phyloP scores from a whole-genome alignment of 2,113 vertebrate genomes.

The Erinaceus europaeus region DNA sequence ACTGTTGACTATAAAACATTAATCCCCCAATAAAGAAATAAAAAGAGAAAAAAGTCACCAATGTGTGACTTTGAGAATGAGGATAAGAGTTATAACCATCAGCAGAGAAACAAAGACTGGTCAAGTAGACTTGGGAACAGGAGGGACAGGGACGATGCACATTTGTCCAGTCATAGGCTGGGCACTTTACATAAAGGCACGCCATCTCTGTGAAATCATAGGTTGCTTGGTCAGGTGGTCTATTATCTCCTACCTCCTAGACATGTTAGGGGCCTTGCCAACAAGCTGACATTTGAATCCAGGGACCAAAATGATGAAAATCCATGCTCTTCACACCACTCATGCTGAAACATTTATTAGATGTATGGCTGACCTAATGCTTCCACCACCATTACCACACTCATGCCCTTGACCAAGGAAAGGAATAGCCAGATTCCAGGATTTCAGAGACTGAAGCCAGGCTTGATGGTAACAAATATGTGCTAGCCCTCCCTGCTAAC shows the following conservation, averaged over 20 bases:
- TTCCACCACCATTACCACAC: neutral
- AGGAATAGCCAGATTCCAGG: neutral
- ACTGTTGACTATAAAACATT: too few relatives aligned
- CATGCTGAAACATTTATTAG: neutral
- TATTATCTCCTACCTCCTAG: neutral
- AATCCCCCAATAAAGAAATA: too few relatives aligned
- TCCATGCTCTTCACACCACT: neutral
- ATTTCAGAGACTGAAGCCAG: neutral
- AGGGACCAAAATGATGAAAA: neutral
- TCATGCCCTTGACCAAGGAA: neutral
- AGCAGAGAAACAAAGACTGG: neutral
- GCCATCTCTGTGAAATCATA: neutral
- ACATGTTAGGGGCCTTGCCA: neutral
- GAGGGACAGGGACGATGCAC: neutral
- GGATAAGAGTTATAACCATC: neutral
- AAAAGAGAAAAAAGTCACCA: neutral
- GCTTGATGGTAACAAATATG: too few relatives aligned
- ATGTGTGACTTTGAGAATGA: neutral
- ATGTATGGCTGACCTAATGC: neutral
- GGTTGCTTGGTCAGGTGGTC: neutral
- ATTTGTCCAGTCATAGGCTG: fast-evolving
- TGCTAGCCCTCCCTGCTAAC: neutral
- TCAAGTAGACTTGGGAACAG: neutral
- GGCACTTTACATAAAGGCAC: neutral
- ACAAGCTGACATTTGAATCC: neutral